These are phyloP conservation scores for Brachyistius frenatus DNA, from an alignment of 2,113 vertebrate species.

Conservation along the genomic window DNA sequence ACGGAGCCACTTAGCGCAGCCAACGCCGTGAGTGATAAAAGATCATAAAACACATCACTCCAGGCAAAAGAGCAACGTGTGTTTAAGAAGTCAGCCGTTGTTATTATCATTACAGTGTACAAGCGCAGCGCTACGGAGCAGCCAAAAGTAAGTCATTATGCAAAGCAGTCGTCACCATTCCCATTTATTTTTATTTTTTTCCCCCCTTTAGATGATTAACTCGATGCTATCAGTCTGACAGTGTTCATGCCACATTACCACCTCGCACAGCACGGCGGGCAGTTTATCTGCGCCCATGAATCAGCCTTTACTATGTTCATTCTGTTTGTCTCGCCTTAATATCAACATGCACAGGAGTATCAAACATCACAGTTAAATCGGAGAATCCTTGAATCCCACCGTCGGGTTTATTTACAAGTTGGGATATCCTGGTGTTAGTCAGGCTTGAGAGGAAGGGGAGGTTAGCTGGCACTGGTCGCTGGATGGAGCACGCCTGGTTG, in stretches of 20 bases:
- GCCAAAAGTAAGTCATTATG: constrained; percentile 4
- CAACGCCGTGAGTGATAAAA: neutral
- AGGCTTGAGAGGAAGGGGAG: constrained; percentile 40
- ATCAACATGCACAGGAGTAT: neutral
- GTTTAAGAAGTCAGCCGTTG: neutral
- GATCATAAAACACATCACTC: constrained; percentile 8
- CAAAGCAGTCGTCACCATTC: neutral
- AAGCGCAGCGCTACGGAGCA: constrained; percentile 13
- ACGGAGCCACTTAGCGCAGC: constrained; percentile 22
- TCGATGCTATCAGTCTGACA: constrained; percentile 12
- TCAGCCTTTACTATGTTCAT: neutral
- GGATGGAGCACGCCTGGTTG: constrained; percentile 23
- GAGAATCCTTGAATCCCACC: constrained; percentile 13
- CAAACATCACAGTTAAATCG: neutral
- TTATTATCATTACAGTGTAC: constrained; percentile 5
- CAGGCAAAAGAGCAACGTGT: constrained; percentile 27
- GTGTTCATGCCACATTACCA: constrained; percentile 21
- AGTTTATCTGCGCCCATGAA: neutral
- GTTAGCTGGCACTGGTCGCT: constrained; percentile 13
- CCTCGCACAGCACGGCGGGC: neutral
- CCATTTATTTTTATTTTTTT: neutral
- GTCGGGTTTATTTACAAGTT: neutral
- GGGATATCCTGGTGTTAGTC: constrained; percentile 41
- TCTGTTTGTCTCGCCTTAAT: neutral
- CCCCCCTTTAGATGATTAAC: constrained; percentile 4